A percentile compares a stretch with the other conserved stretches of the same genome.
Conservation (phyloP, 2,797 vertebrate species). For the Alcedo quadribrachys region DNA sequence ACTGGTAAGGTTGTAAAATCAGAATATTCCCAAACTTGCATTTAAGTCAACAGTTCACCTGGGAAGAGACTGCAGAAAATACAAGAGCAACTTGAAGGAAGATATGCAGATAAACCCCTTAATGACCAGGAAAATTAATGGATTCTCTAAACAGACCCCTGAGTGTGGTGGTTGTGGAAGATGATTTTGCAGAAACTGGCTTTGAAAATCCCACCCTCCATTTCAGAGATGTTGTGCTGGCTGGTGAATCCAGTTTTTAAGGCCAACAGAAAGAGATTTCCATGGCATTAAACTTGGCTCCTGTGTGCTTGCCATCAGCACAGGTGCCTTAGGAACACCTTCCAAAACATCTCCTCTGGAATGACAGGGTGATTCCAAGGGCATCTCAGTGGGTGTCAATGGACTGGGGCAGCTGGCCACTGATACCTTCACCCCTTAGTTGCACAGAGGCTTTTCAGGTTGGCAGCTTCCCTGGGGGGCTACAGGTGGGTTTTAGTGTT, state of each 20-base stretch:
- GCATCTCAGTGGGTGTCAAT: neutral
- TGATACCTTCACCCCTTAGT: neutral
- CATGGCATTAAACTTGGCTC: neutral
- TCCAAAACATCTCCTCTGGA: neutral
- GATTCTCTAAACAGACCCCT: neutral
- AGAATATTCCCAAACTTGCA: neutral
- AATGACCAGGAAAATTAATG: neutral
- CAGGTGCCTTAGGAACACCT: neutral
- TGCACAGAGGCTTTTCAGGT: neutral
- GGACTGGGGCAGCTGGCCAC: neutral
- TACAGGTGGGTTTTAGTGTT: rapidly evolving
- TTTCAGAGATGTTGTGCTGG: neutral
- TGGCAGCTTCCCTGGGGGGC: neutral
- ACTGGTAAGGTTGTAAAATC: neutral
- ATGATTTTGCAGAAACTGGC: neutral
- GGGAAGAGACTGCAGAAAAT: neutral
- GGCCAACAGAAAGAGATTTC: neutral
- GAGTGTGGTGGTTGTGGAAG: neutral
- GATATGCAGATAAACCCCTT: neutral
- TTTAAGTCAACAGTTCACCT: neutral
- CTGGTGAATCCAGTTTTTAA: neutral
- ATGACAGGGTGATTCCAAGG: neutral
- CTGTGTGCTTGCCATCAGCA: neutral
- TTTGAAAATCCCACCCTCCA: neutral
- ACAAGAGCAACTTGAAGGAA: neutral